phyloP scores from a whole-genome alignment of 2,113 vertebrate species.

The Nothoprocta perdicaria region DNA sequence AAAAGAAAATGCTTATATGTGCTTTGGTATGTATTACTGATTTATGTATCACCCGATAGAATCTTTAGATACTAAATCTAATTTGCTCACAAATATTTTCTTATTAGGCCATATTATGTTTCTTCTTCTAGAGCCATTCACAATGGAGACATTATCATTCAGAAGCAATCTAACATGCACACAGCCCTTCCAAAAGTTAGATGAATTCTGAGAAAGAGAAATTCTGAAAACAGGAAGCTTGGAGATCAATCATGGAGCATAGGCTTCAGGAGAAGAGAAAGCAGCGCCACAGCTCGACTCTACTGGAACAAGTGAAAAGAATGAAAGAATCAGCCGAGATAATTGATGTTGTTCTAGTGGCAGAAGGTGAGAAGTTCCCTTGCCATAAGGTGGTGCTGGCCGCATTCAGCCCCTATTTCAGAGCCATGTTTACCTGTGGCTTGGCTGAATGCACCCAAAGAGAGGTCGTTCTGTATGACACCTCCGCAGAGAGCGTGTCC shows the following conservation, averaged over 20 bases:
- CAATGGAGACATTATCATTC: constrained; percentile 15
- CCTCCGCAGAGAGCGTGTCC: constrained; percentile 85
- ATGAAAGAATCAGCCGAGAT: constrained; percentile 89
- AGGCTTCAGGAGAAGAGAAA: constrained; percentile 68
- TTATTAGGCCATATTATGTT: constrained; percentile 1
- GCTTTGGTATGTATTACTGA: not conserved
- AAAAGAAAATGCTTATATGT: not conserved
- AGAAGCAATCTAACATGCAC: constrained; percentile 23
- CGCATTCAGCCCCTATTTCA: constrained; percentile 95
- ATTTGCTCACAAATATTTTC: not conserved
- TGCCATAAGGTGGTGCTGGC: constrained; percentile 93
- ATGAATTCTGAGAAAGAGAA: constrained; percentile 16
- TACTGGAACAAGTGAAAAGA: constrained; percentile 85
- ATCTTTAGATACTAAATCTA: not conserved
- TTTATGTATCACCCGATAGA: not conserved
- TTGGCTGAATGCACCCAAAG: constrained; percentile 85
- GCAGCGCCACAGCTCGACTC: constrained; percentile 80
- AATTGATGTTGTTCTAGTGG: constrained; percentile 89
- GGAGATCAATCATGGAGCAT: constrained; percentile 80
- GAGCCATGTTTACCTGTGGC: constrained; percentile 96
- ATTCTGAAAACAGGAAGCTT: not conserved
- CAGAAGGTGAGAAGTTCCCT: constrained; percentile 89
- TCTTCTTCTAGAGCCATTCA: constrained; percentile 52
- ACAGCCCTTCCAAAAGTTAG: not conserved
- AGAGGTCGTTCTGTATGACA: constrained; percentile 86